Conservation (phyloP, 2,888 invertebrate genomes). For the Hyposoter didymator region DNA sequence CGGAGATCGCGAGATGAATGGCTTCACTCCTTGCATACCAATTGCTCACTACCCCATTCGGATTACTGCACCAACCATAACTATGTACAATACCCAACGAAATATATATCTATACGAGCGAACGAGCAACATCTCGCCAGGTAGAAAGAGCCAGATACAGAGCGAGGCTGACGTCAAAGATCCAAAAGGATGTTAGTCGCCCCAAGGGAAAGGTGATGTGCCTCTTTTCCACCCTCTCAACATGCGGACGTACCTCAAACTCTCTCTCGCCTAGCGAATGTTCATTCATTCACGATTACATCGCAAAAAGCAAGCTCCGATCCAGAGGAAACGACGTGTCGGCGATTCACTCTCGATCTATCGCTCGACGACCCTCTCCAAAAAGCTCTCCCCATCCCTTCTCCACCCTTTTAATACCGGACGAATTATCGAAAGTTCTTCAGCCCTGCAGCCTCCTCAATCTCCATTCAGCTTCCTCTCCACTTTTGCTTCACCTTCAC, state of each 20-base stretch:
- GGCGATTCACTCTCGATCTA: slow-evolving; percentile 68
- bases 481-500: slow-evolving; percentile 57
- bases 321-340: slow-evolving; percentile 69
- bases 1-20: slow-evolving; percentile 84
- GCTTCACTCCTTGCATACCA: slow-evolving; percentile 83
- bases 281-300: slow-evolving; percentile 30
- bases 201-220: slow-evolving; percentile 42
- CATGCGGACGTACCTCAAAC: neutral
- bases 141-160: slow-evolving; percentile 54
- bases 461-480: slow-evolving; percentile 2
- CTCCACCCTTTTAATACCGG: slow-evolving; percentile 32
- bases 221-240: slow-evolving; percentile 40
- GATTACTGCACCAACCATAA: slow-evolving; percentile 1
- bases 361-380: slow-evolving; percentile 36
- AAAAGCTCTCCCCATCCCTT: slow-evolving; percentile 48
- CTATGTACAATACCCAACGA: neutral
- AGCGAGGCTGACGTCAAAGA: slow-evolving; percentile 75
- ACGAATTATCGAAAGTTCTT: slow-evolving; percentile 67
- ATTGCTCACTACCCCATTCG: slow-evolving; percentile 70
- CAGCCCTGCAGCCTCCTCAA: slow-evolving; percentile 10
- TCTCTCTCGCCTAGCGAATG: slow-evolving; percentile 10
- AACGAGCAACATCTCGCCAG: slow-evolving; percentile 56
- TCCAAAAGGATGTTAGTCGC: slow-evolving; percentile 72
- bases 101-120: slow-evolving; percentile 24
- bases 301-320: slow-evolving; percentile 39